Percentiles rank a stretch among this genome's conserved stretches.
Conservation (phyloP, 2,888 invertebrate species). For the Amphipyra berbera region DNA sequence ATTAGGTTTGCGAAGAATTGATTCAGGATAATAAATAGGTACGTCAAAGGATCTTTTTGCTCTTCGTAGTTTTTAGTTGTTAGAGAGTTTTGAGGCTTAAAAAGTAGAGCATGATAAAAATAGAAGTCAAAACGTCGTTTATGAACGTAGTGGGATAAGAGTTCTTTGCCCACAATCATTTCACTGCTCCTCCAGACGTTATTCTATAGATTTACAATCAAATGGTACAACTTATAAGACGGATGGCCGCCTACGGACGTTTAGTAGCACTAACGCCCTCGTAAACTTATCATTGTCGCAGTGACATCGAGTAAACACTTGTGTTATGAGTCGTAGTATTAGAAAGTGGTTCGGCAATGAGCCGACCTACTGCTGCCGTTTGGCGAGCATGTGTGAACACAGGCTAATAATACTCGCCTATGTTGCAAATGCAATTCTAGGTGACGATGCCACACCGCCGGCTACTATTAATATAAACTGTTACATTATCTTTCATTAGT, state of each 20-base stretch:
- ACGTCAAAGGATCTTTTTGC: too few species aligned
- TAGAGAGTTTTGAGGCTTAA: too few species aligned
- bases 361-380: slow-evolving; percentile 58
- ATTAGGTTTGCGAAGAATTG: too few species aligned
- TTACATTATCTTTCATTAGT: slow-evolving; percentile 71
- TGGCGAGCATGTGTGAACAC: slow-evolving; percentile 65
- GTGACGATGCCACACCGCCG: slow-evolving; percentile 72
- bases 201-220: slow-evolving; percentile 2
- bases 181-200: too few species aligned
- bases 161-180: too few species aligned
- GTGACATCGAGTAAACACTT: slow-evolving; percentile 63
- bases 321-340: slow-evolving; percentile 56
- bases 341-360: slow-evolving; percentile 65
- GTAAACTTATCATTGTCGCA: slow-evolving; percentile 58
- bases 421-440: slow-evolving; percentile 81
- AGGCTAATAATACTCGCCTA: slow-evolving; percentile 68
- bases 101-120: too few species aligned
- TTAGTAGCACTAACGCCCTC: slow-evolving; percentile 45
- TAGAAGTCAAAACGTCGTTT: too few species aligned
- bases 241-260: slow-evolving; percentile 20
- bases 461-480: slow-evolving; percentile 69
- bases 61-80: too few species aligned
- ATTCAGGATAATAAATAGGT: too few species aligned
- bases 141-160: too few species aligned
- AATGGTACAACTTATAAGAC: too few species aligned